Evolutionary conservation across 1,140 invertebrate genomes (phyloP).

Genomic region (Xylocopa sonorina): DNA sequence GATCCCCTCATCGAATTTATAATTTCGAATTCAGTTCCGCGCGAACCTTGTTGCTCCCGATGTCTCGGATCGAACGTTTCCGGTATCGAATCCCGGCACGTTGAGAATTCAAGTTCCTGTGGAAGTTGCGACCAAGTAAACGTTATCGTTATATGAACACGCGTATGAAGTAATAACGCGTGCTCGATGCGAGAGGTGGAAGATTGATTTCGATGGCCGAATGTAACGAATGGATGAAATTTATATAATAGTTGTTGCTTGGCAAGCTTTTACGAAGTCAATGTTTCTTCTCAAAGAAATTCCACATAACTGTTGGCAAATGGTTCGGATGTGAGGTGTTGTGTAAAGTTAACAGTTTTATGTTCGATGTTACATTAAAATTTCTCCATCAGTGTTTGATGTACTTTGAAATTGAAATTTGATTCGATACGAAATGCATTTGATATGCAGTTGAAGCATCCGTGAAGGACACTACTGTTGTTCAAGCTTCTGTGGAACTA

Average conservation of each 20-base stretch:
- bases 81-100: neutral
- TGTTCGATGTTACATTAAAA: neutral
- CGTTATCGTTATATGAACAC: too few relatives aligned
- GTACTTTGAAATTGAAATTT: neutral
- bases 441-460: neutral
- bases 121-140: too few relatives aligned
- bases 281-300: too few relatives aligned
- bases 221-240: too few relatives aligned
- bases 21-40: neutral
- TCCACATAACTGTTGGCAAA: too few relatives aligned
- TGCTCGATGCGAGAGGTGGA: too few relatives aligned
- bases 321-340: too few relatives aligned
- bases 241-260: too few relatives aligned
- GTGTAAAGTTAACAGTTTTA: too few relatives aligned
- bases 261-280: too few relatives aligned
- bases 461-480: slow-evolving; percentile 8
- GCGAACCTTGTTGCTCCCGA: neutral
- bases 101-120: too few relatives aligned
- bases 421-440: neutral
- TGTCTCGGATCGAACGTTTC: neutral
- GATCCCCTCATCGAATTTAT: neutral
- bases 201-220: too few relatives aligned
- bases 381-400: neutral
- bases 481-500: neutral
- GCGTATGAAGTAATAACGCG: neutral